A percentile compares a stretch with the other conserved stretches of the same genome.
Conservation (phyloP, 2,113 vertebrate genomes). For the Archilochus colubris region DNA sequence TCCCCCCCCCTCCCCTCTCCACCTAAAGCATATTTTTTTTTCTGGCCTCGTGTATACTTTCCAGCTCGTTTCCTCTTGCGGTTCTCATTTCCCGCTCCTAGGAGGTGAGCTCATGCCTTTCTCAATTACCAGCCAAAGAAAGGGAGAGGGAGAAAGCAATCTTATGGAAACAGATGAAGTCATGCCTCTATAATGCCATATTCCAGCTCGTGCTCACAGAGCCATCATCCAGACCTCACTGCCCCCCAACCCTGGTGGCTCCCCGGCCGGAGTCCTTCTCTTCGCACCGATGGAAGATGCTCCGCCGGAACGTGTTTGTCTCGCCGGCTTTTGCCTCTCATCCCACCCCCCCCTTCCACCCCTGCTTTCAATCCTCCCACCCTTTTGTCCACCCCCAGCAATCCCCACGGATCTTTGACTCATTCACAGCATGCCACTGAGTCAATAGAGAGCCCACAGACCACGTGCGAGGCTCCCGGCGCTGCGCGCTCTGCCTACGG, state of each 20-base stretch:
- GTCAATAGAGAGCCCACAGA: constrained; percentile 50
- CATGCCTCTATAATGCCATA: constrained; percentile 61
- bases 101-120: constrained; percentile 74
- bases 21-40: constrained; percentile 53
- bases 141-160: constrained; percentile 61
- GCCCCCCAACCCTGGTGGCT: neutral
- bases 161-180: constrained; percentile 74
- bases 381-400: neutral
- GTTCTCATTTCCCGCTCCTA: constrained; percentile 73
- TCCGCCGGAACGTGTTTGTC: rapidly evolving
- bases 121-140: constrained; percentile 71
- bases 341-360: neutral
- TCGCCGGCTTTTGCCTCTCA: neutral
- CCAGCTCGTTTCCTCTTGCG: constrained; percentile 71
- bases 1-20: neutral
- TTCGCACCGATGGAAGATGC: neutral
- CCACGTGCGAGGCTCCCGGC: neutral
- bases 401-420: constrained; percentile 50
- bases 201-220: neutral
- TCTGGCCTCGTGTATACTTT: constrained; percentile 48
- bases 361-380: neutral
- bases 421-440: constrained; percentile 44
- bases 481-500: constrained; percentile 8
- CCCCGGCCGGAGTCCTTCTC: neutral
- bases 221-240: neutral